Percentiles rank a stretch among this genome's conserved stretches.
phyloP scores from a whole-genome alignment of 1,140 invertebrate genomes.

The Aphelinus atriplicis region DNA sequence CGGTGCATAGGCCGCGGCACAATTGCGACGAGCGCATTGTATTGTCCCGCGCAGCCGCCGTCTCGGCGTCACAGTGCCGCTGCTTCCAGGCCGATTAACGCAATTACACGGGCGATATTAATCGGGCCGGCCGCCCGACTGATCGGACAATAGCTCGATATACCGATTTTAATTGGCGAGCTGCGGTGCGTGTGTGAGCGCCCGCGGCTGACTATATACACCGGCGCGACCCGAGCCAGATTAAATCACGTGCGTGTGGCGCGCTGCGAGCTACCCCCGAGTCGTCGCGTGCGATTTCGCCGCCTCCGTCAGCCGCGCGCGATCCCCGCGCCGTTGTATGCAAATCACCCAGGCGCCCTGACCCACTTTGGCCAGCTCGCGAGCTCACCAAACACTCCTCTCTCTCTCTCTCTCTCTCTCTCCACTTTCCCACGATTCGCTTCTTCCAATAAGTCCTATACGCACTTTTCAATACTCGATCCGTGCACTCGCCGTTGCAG shows the following conservation, averaged over 20 bases:
- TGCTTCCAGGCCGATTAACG: conserved; percentile 19
- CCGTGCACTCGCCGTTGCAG: background rate
- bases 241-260: too few relatives aligned
- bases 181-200: background rate
- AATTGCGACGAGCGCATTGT: background rate
- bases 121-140: conserved; percentile 11
- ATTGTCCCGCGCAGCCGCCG: background rate
- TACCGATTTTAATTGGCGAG: conserved; percentile 37
- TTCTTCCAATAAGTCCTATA: background rate
- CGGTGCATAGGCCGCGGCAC: too few relatives aligned
- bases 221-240: too few relatives aligned
- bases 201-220: background rate
- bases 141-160: background rate
- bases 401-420: conserved; percentile 7
- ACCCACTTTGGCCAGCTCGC: too few relatives aligned
- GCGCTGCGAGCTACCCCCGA: too few relatives aligned
- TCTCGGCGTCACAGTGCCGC: background rate
- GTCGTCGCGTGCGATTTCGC: too few relatives aligned
- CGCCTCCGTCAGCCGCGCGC: too few relatives aligned
- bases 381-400: background rate
- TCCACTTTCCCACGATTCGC: background rate
- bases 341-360: too few relatives aligned
- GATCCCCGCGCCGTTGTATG: too few relatives aligned
- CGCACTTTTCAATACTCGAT: background rate
- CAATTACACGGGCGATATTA: conserved; percentile 38